Evolutionary conservation across 2,113 vertebrate genomes (phyloP).

Genomic region (Bubo scandiacus): DNA sequence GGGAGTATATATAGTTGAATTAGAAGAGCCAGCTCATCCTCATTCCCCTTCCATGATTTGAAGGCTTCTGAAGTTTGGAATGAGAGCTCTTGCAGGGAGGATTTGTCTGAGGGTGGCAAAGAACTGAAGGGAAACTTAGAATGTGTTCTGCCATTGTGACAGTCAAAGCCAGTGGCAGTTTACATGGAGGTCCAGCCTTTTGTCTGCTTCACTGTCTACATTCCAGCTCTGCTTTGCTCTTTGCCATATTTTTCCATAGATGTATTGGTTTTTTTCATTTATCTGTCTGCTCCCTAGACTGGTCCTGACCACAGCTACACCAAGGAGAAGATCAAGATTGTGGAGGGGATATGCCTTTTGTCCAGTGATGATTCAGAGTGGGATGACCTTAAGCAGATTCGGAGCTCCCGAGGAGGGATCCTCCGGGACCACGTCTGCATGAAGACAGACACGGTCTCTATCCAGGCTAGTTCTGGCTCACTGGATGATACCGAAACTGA

Average conservation of each 20-base stretch:
- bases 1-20: background rate
- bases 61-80: background rate
- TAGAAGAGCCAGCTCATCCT: background rate
- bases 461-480: constrained; percentile 94
- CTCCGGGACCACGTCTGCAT: constrained; percentile 94
- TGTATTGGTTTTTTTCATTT: background rate
- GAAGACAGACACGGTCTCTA: constrained; percentile 95
- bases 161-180: background rate
- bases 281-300: constrained; percentile 70
- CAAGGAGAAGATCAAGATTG: constrained; percentile 97
- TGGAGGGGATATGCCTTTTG: constrained; percentile 95
- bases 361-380: constrained; percentile 91
- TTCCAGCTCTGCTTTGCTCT: constrained; percentile 19
- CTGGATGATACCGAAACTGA: constrained; percentile 95
- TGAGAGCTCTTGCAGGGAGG: background rate
- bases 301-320: constrained; percentile 88
- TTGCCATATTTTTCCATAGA: background rate
- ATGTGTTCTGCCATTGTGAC: background rate
- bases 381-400: constrained; percentile 96
- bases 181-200: background rate
- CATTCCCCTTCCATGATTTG: background rate
- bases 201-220: constrained; percentile 15
- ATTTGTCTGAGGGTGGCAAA: background rate
- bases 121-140: background rate
- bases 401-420: constrained; percentile 87